Conservation (phyloP, 2,797 vertebrate species). For the Sebastes taczanowskii region DNA sequence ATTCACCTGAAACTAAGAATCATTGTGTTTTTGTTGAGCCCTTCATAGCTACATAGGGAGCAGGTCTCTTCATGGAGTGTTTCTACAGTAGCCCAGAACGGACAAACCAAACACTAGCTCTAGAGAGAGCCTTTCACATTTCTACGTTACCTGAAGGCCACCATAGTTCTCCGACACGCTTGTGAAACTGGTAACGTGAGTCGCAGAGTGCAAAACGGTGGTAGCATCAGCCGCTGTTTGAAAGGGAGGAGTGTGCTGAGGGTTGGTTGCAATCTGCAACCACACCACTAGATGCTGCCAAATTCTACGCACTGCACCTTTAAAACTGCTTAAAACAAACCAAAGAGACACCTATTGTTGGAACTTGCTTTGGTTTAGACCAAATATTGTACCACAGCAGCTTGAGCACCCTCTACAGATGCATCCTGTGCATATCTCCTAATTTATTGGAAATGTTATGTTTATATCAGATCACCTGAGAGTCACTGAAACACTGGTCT, state of each 20-base stretch:
- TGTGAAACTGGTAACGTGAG: too few species aligned
- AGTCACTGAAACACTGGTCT: neutral
- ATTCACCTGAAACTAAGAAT: too few species aligned
- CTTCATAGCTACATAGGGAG: too few species aligned
- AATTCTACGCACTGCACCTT: neutral
- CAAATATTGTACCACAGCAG: neutral
- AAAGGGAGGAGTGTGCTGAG: too few species aligned
- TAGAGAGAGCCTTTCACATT: rapidly evolving
- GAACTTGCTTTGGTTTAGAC: neutral
- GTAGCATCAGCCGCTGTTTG: too few species aligned
- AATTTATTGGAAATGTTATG: neutral
- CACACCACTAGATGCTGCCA: neutral
- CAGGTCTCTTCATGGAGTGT: rapidly evolving
- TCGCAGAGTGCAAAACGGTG: too few species aligned
- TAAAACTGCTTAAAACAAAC: slow-evolving; percentile 6
- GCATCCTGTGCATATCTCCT: neutral
- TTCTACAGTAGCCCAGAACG: too few species aligned
- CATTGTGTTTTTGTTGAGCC: too few species aligned
- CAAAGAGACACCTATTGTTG: neutral
- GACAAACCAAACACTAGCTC: too few species aligned
- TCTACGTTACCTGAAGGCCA: too few species aligned
- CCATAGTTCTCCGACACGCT: rapidly evolving
- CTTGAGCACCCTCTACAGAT: neutral
- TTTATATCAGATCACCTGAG: neutral
- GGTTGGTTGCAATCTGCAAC: too few species aligned